Evolutionary conservation across 2,888 invertebrate genomes (phyloP).

Genomic region (Epiblema foenella): DNA sequence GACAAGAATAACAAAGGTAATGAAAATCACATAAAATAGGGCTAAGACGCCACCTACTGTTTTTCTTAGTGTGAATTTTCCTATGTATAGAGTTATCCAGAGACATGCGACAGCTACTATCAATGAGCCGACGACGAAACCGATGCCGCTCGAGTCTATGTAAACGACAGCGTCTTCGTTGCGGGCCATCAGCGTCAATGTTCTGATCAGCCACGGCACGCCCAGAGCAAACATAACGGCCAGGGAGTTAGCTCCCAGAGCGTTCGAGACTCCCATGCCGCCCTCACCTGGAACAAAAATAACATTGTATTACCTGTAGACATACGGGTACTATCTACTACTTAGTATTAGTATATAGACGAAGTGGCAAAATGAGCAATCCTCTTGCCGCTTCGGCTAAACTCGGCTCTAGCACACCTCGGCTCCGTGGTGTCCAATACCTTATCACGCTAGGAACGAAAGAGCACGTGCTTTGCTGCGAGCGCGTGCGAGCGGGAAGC

Average conservation of each 20-base stretch:
- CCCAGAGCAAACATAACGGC: conserved; percentile 93
- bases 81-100: conserved; percentile 87
- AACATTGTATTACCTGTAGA: no score
- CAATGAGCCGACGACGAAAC: conserved; percentile 92
- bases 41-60: conserved; percentile 88
- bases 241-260: conserved; percentile 93
- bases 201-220: conserved; percentile 93
- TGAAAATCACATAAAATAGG: conserved; percentile 88
- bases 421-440: no score
- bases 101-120: conserved; percentile 89
- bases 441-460: no score
- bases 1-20: conserved; percentile 90
- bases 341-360: no score
- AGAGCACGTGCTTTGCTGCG: no score
- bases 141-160: conserved; percentile 92
- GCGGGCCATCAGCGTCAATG: conserved; percentile 80
- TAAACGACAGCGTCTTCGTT: conserved; percentile 81
- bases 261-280: conserved; percentile 94
- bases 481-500: no score
- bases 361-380: no score
- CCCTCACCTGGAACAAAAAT: conserved; percentile 87
- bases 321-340: no score
- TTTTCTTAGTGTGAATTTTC: conserved; percentile 89
- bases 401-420: no score
- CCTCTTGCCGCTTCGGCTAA: no score